Percentiles rank a stretch among this genome's conserved stretches.
phyloP scores from a whole-genome alignment of 2,113 vertebrate species.

The Copsychus sechellarum region DNA sequence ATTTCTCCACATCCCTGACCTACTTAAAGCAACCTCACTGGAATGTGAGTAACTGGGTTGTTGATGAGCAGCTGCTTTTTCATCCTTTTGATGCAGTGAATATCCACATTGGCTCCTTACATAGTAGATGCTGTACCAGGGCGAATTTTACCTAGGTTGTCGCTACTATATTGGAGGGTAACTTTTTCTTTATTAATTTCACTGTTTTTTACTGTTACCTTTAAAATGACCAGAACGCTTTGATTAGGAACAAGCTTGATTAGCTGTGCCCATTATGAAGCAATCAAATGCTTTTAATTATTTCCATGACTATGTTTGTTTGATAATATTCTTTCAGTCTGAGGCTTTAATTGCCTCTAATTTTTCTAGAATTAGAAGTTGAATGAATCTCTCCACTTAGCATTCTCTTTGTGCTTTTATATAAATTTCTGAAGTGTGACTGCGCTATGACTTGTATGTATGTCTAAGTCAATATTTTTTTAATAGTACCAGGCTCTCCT shows the following conservation, averaged over 20 bases:
- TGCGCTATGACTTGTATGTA: neutral
- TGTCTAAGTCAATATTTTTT: neutral
- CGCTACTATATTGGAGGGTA: neutral
- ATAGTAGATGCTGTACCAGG: neutral
- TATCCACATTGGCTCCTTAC: neutral
- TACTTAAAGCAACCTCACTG: neutral
- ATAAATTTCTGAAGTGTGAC: neutral
- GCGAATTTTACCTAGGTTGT: neutral
- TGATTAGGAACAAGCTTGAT: slow-evolving; percentile 53
- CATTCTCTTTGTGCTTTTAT: neutral
- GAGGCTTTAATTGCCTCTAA: slow-evolving; percentile 35
- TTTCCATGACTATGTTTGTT: slow-evolving; percentile 49
- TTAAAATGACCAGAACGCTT: slow-evolving; percentile 44
- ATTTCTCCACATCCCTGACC: neutral
- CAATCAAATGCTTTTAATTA: slow-evolving; percentile 62
- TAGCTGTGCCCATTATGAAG: slow-evolving; percentile 44
- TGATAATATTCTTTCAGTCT: slow-evolving; percentile 46
- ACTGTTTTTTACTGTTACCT: neutral
- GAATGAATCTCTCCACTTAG: neutral
- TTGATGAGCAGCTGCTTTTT: neutral
- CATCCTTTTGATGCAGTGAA: neutral
- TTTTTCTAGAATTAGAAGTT: slow-evolving; percentile 26
- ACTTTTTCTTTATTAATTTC: neutral
- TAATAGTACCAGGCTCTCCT: neutral
- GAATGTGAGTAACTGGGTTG: neutral